Percentiles rank a stretch among this genome's conserved stretches.
Evolutionary conservation across 2,113 vertebrate species (phyloP).

Genomic region (Pangasianodon gigas): DNA sequence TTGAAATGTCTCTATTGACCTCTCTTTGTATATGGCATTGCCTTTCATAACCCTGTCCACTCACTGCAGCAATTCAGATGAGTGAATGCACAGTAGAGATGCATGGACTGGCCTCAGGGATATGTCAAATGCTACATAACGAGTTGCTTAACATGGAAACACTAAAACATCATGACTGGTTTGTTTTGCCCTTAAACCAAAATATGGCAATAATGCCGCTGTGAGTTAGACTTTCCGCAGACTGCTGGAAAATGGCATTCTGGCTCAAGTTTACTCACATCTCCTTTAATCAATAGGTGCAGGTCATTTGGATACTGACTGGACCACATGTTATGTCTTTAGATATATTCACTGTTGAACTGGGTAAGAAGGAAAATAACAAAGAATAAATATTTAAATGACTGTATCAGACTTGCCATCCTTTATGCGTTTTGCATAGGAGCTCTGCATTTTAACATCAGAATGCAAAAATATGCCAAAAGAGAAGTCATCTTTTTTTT

Average conservation of each 20-base stretch:
- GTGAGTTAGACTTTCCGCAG: conserved; percentile 56
- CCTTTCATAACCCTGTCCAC: conserved; percentile 12
- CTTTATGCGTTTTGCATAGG: neutral
- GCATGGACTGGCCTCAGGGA: conserved; percentile 47
- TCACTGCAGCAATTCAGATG: neutral
- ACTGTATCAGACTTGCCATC: neutral
- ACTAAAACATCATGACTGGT: conserved; percentile 50
- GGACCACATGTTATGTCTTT: neutral
- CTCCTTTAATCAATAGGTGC: conserved; percentile 37
- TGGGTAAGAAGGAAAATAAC: neutral
- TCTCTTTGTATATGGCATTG: neutral
- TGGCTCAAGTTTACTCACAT: conserved; percentile 55
- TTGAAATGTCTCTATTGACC: neutral
- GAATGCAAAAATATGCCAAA: neutral
- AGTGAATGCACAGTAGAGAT: conserved; percentile 28
- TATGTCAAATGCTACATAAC: conserved; percentile 56
- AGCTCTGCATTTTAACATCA: neutral
- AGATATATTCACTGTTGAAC: neutral
- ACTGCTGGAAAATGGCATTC: conserved; percentile 44
- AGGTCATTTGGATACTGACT: conserved; percentile 30
- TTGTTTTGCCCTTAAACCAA: conserved; percentile 65
- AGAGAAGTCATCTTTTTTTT: neutral
- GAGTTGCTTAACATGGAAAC: conserved; percentile 52
- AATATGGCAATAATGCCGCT: conserved; percentile 49
- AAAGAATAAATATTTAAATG: neutral